Evolutionary conservation across 2,888 invertebrate species (phyloP).

Genomic region (Lottia scabra): DNA sequence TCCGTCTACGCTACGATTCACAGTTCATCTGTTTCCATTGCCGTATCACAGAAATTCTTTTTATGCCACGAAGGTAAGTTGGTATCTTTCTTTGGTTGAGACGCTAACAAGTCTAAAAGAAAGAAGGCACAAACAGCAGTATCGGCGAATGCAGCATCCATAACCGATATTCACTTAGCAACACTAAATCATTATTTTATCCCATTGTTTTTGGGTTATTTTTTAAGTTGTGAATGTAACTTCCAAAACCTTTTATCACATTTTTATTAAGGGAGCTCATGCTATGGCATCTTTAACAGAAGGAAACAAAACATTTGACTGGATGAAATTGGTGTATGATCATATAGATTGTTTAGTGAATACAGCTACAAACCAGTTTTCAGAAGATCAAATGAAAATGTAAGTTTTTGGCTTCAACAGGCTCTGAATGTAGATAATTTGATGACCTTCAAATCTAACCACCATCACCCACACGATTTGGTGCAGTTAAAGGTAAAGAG

Average conservation of each 20-base stretch:
- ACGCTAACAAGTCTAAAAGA: no score
- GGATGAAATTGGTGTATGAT: constrained; percentile 19
- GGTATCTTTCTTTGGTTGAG: no score
- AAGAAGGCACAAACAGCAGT: no score
- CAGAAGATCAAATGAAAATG: constrained; percentile 32
- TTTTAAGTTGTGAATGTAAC: no score
- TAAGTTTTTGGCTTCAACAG: constrained; percentile 14
- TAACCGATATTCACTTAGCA: no score
- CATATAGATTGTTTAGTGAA: constrained; percentile 20
- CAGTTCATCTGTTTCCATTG: constrained; percentile 54
- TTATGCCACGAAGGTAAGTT: constrained; percentile 49
- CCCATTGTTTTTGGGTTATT: not conserved
- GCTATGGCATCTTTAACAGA: constrained; percentile 11
- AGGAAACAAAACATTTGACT: constrained; percentile 17
- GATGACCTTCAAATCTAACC: no score
- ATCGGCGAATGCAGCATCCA: no score
- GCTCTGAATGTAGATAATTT: no score
- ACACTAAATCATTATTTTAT: no score
- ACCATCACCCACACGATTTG: no score
- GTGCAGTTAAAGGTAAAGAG: no score
- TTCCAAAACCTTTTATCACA: no score
- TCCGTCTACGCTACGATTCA: constrained; percentile 37
- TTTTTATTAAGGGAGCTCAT: constrained; percentile 18
- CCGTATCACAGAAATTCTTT: constrained; percentile 60
- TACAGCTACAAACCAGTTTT: constrained; percentile 32